These are phyloP conservation scores for Nothocercus julius DNA, from an alignment of 2,113 vertebrate species.

Conservation along the genomic window DNA sequence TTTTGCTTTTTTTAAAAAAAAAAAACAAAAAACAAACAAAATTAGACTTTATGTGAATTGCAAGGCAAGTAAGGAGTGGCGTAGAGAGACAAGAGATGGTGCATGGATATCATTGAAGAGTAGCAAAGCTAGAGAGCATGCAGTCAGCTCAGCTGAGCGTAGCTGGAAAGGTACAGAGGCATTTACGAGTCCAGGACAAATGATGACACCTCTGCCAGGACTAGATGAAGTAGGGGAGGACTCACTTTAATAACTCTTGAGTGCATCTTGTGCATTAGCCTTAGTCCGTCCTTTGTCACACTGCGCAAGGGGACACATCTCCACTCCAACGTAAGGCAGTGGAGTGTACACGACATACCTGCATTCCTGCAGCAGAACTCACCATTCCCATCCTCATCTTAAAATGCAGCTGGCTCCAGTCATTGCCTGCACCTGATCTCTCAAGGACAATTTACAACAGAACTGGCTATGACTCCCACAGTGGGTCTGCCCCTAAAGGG, in stretches of 20 bases:
- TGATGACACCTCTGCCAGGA: background rate
- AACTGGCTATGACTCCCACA: background rate
- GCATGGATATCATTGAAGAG: background rate
- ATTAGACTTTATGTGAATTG: background rate
- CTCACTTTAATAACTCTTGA: background rate
- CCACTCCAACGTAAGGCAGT: background rate
- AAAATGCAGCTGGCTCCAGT: background rate
- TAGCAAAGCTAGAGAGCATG: background rate
- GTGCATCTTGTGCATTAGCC: too few species aligned
- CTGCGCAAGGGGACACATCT: rapidly evolving
- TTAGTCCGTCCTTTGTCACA: background rate
- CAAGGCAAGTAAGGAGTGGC: background rate
- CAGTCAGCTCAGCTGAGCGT: background rate
- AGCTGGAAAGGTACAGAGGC: background rate
- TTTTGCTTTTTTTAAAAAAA: background rate
- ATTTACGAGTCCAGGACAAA: background rate
- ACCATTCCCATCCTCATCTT: background rate
- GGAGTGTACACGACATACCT: background rate
- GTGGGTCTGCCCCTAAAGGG: background rate
- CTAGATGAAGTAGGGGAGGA: background rate
- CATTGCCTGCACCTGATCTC: background rate
- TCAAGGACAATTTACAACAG: background rate
- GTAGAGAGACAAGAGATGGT: background rate
- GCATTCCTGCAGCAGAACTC: background rate
- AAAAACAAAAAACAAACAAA: too few species aligned